These are phyloP conservation scores for Talpa occidentalis DNA, from an alignment of 2,113 vertebrate genomes.

Conservation along the genomic window DNA sequence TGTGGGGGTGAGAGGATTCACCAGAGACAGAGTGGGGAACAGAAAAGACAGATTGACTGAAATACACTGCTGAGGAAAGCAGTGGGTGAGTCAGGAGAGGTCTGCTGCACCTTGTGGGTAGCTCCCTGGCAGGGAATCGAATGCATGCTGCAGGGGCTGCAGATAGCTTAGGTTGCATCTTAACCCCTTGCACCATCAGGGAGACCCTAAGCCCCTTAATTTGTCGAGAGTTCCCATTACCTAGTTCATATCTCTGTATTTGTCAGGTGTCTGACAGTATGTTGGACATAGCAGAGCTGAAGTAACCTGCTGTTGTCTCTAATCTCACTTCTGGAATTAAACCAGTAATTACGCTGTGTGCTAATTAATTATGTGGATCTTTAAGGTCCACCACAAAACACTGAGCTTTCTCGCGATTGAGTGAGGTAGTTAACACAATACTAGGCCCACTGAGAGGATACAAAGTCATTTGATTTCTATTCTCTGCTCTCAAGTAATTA, in stretches of 20 bases:
- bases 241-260: neutral
- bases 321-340: slow-evolving; percentile 22
- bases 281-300: slow-evolving; percentile 33
- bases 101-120: too few species aligned
- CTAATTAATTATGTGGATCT: neutral
- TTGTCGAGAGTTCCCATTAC: slow-evolving; percentile 34
- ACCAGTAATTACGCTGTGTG: neutral
- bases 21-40: too few species aligned
- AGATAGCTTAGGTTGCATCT: too few species aligned
- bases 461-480: neutral
- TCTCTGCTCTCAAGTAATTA: neutral
- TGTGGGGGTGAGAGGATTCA: too few species aligned
- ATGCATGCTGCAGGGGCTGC: too few species aligned
- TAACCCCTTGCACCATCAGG: too few species aligned
- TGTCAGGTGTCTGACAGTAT: slow-evolving; percentile 58
- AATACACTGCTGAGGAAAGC: too few species aligned
- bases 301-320: neutral
- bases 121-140: too few species aligned
- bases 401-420: neutral
- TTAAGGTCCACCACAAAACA: neutral
- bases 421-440: neutral
- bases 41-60: too few species aligned
- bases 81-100: too few species aligned
- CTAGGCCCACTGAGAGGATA: neutral
- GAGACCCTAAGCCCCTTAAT: too few species aligned